Percentiles rank a stretch among this genome's conserved stretches.
These are phyloP conservation scores for Orthosia incerta DNA, from an alignment of 2,888 invertebrate genomes.

Conservation along the genomic window DNA sequence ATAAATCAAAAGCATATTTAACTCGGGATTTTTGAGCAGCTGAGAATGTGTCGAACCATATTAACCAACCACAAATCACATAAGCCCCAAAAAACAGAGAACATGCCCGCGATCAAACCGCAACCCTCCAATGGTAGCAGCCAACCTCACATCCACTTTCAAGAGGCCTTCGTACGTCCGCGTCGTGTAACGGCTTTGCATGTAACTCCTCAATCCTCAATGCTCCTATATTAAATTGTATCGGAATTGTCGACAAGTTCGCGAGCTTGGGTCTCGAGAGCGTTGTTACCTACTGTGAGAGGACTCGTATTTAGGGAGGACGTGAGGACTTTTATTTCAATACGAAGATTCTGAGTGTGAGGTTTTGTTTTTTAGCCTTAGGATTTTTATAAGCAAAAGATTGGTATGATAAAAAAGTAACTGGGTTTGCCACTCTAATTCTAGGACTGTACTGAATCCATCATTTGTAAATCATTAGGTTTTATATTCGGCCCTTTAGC, in stretches of 20 bases:
- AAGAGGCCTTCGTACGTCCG: slow-evolving; percentile 45
- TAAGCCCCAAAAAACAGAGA: neutral
- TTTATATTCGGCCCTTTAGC: no score
- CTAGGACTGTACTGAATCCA: no score
- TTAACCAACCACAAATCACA: neutral
- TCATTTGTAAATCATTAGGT: no score
- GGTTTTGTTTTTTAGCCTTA: neutral
- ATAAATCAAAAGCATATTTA: no score
- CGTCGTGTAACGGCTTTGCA: slow-evolving; percentile 53
- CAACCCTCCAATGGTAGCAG: slow-evolving; percentile 46
- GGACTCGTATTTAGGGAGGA: no score
- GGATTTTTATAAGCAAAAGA: no score
- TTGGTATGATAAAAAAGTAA: no score
- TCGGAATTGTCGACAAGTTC: slow-evolving; percentile 54
- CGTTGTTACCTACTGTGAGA: slow-evolving; percentile 33
- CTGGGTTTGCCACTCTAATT: no score
- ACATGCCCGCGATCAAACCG: no score
- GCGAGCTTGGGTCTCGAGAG: slow-evolving; percentile 25
- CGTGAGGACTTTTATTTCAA: slow-evolving; percentile 16
- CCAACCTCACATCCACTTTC: slow-evolving; percentile 32
- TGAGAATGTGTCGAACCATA: no score
- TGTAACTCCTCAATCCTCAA: slow-evolving; percentile 56
- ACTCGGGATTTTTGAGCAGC: no score
- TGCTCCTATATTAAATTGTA: slow-evolving; percentile 64
- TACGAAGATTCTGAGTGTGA: slow-evolving; percentile 1